These are phyloP conservation scores for Suillia variegata DNA, from an alignment of 2,888 invertebrate species.

Conservation along the genomic window DNA sequence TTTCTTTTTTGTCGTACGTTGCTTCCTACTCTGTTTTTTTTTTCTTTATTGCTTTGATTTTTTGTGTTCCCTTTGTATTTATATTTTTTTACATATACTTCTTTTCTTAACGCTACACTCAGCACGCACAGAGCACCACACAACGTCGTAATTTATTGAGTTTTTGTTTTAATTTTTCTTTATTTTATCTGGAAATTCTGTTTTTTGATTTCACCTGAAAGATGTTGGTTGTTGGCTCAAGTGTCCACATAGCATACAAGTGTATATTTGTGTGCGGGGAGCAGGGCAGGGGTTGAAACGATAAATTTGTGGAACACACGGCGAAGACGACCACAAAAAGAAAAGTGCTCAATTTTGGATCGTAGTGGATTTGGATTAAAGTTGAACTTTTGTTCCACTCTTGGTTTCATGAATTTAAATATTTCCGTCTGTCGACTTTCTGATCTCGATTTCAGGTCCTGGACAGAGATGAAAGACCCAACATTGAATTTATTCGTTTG, in stretches of 20 bases:
- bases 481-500: constrained; percentile 20
- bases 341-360: neutral
- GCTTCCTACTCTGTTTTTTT: no score
- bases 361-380: neutral
- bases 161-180: constrained; percentile 4
- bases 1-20: no score
- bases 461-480: no score
- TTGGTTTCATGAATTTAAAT: neutral
- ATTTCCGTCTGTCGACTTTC: neutral
- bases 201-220: constrained; percentile 6
- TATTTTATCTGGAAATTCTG: no score
- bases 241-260: neutral
- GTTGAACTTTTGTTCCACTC: neutral
- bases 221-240: neutral
- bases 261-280: neutral
- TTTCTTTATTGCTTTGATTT: constrained; percentile 5
- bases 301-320: constrained; percentile 11
- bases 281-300: no score
- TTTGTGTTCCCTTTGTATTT: no score
- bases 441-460: neutral
- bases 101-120: constrained; percentile 11
- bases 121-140: constrained; percentile 26
- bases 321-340: no score
- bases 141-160: constrained; percentile 13
- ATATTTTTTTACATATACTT: no score